Evolutionary conservation across 2,888 invertebrate species (phyloP), one percentile per base, ranked within the genome.

Genomic region (Eupithecia vulgata): DNA sequence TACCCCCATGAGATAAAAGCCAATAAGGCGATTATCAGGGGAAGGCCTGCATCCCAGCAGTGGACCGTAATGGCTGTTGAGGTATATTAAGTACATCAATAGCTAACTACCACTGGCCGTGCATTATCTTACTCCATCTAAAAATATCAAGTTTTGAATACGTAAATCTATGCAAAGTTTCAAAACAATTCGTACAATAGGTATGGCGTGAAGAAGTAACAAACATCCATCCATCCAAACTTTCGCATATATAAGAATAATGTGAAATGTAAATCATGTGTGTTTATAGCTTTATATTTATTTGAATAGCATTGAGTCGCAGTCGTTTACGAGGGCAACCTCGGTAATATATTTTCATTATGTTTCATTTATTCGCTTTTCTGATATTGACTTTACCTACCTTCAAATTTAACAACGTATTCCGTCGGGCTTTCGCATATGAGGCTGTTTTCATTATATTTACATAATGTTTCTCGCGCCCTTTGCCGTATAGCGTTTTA

Each of bases 341-440:
- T 83, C 85, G 83, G 87, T 88, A 89, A 90, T 91, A 90, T 92
- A 91, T 92, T 91, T 90, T 90, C 91, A 92, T 92, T 91, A 91
- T 90, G 89, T 90, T 85, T 88, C 87, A 89, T 91, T 91, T 91
- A 89, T 90, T 88, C 87, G 84, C 88, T 83, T 84, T 88, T 83
- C 85, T 87, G 87, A 89, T 90, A 91, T 89, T 86, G 85, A 88
- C 86, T 90, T 88, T 86, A 87, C 86, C 88, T 90, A 89, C 90
- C 88, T 90, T 86, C 85, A 85, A 87, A 90, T 84, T 87, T 89
- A 90, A 90, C 87, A 88, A 81, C 82, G 86, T 87, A 86, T 84
- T 83, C 81, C 81, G 81, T 78, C 75, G 82, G 81, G 80, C 80
- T 84, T 85, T 81, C 79, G 79, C 86, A 86, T 84, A 84, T 84